phyloP scores from a whole-genome alignment of 2,113 vertebrate genomes.

The Nerophis ophidion region DNA sequence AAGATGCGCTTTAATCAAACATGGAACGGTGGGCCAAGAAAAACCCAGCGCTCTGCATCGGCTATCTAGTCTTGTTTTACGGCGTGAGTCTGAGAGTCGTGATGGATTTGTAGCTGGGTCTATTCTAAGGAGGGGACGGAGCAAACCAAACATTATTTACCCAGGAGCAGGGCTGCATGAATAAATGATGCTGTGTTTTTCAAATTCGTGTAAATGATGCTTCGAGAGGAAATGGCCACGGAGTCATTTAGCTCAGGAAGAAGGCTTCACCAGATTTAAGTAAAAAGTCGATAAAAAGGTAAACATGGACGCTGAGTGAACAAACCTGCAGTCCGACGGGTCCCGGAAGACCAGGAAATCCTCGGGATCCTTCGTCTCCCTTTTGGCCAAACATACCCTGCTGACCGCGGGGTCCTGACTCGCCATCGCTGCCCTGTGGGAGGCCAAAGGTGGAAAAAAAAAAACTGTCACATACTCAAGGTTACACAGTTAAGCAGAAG shows the following conservation, averaged over 20 bases:
- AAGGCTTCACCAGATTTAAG: not conserved
- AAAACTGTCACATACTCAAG: conserved; percentile 23
- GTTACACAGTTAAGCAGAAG: conserved; percentile 11
- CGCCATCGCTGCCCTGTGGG: conserved; percentile 88
- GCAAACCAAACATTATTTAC: conserved; percentile 30
- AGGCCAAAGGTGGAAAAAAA: conserved; percentile 27
- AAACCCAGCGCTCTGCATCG: no score
- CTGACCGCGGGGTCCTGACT: conserved; percentile 90
- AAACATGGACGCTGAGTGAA: no score
- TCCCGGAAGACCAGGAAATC: conserved; percentile 92
- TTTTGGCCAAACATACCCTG: conserved; percentile 99
- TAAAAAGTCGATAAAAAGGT: no score
- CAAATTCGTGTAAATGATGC: conserved; percentile 52
- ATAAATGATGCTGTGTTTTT: conserved; percentile 56
- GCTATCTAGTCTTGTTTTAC: conserved; percentile 12
- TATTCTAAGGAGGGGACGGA: conserved; percentile 27
- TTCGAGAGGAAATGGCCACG: conserved; percentile 38
- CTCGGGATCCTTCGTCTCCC: conserved; percentile 93
- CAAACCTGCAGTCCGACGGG: conserved; percentile 91
- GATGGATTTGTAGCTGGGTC: conserved; percentile 51
- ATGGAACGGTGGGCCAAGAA: no score
- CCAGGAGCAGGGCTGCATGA: conserved; percentile 47
- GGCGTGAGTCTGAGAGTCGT: conserved; percentile 34
- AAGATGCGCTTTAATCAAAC: no score
- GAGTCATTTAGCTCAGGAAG: conserved; percentile 29